These are phyloP conservation scores for Oryctes rhinoceros DNA, from an alignment of 1,140 invertebrate species.

Conservation along the genomic window DNA sequence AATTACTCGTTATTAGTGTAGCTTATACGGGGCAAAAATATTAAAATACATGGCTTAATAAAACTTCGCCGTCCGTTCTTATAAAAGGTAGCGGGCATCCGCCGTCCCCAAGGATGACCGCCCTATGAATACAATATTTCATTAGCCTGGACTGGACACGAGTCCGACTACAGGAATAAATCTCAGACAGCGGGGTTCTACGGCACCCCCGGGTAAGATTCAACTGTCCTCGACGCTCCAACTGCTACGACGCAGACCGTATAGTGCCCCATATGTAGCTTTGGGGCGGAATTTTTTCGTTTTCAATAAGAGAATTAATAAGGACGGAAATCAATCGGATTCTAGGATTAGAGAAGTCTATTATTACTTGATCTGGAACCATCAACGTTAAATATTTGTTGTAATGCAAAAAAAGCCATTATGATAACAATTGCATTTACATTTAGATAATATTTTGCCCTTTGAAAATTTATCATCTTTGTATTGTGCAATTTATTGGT, in stretches of 20 bases:
- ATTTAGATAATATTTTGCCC: too few species aligned
- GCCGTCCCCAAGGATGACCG: constrained; percentile 46
- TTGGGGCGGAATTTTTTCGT: background rate
- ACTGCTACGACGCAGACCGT: background rate
- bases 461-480: too few species aligned
- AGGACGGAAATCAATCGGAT: background rate
- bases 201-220: constrained; percentile 59
- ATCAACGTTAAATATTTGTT: too few species aligned
- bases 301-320: constrained; percentile 16
- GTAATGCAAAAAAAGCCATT: too few species aligned
- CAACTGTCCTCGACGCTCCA: constrained; percentile 54
- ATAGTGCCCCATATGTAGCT: background rate
- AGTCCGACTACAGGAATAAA: constrained; percentile 56
- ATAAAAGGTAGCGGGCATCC: constrained; percentile 29
- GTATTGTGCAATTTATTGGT: too few species aligned
- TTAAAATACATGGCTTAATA: constrained; percentile 40
- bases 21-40: constrained; percentile 19
- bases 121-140: constrained; percentile 62
- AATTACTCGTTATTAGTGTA: constrained; percentile 31
- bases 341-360: too few species aligned
- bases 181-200: constrained; percentile 55
- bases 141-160: constrained; percentile 55
- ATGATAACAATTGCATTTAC: too few species aligned
- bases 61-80: constrained; percentile 36
- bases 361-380: too few species aligned